phyloP scores from a whole-genome alignment of 2,113 vertebrate genomes.

The Hyperopisus bebe region DNA sequence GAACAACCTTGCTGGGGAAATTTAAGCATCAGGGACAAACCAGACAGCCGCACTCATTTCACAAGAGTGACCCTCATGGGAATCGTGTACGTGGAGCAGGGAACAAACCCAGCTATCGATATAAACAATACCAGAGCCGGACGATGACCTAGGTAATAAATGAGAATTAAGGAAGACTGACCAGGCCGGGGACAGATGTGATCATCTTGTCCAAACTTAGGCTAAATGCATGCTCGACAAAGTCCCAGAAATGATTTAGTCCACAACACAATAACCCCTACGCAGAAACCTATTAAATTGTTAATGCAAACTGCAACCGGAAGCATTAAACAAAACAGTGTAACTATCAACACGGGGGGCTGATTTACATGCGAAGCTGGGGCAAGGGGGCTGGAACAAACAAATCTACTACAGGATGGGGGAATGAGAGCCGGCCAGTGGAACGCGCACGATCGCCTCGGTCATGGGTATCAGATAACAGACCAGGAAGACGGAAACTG shows the following conservation, averaged over 20 bases:
- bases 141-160: not conserved
- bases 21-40: not conserved
- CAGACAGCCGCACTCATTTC: not conserved
- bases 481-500: not conserved
- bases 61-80: not conserved
- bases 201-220: not conserved
- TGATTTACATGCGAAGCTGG: not conserved
- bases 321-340: not conserved
- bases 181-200: not conserved
- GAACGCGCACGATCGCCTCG: not conserved
- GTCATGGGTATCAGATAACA: conserved; percentile 1
- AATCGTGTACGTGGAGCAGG: not conserved
- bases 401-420: not conserved
- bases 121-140: not conserved
- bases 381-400: not conserved
- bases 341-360: not conserved
- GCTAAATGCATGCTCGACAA: not conserved
- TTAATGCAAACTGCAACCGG: not conserved
- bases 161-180: not conserved
- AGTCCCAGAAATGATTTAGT: not conserved
- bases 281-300: not conserved
- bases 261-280: not conserved
- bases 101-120: not conserved
- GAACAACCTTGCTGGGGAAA: not conserved
- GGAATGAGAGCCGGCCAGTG: not conserved